These are phyloP conservation scores for Antennarius striatus DNA, from an alignment of 2,113 vertebrate genomes.

Conservation along the genomic window DNA sequence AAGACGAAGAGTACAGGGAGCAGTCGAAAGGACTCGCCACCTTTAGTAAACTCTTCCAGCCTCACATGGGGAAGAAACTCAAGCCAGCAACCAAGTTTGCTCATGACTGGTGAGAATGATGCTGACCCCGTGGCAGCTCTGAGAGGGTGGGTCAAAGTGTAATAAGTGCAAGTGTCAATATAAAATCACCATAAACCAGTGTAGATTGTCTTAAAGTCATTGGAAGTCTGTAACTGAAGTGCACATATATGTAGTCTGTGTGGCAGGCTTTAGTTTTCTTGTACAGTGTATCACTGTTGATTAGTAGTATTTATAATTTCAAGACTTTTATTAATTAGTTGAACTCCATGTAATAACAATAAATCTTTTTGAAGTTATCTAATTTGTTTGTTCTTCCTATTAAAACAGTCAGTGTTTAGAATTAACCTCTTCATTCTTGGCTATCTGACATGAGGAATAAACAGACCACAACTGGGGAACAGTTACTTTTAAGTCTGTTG, in stretches of 20 bases:
- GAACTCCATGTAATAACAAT: too few relatives aligned
- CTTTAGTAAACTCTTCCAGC: constrained; percentile 86
- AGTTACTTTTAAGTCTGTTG: neutral
- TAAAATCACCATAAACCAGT: neutral
- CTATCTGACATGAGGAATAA: constrained; percentile 4
- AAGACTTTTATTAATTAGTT: too few relatives aligned
- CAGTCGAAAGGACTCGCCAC: constrained; percentile 84
- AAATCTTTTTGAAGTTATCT: too few relatives aligned
- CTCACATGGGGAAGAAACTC: constrained; percentile 81
- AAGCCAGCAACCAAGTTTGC: constrained; percentile 72
- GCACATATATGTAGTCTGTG: neutral
- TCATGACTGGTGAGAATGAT: constrained; percentile 65
- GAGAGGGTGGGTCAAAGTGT: too few relatives aligned
- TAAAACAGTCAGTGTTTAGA: too few relatives aligned
- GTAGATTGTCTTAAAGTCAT: neutral
- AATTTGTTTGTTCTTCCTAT: too few relatives aligned
- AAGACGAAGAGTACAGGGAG: constrained; percentile 82
- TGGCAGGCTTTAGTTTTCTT: constrained; percentile 5
- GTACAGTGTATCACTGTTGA: constrained; percentile 26
- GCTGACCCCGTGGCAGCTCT: too few relatives aligned
- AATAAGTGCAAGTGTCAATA: too few relatives aligned
- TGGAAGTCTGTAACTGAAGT: neutral
- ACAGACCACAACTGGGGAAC: constrained; percentile 11
- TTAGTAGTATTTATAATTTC: constrained; percentile 23
- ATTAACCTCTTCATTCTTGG: neutral